These are phyloP conservation scores for Scelioninae gen. 2 DNA, from an alignment of 2,888 invertebrate genomes.

Conservation along the genomic window DNA sequence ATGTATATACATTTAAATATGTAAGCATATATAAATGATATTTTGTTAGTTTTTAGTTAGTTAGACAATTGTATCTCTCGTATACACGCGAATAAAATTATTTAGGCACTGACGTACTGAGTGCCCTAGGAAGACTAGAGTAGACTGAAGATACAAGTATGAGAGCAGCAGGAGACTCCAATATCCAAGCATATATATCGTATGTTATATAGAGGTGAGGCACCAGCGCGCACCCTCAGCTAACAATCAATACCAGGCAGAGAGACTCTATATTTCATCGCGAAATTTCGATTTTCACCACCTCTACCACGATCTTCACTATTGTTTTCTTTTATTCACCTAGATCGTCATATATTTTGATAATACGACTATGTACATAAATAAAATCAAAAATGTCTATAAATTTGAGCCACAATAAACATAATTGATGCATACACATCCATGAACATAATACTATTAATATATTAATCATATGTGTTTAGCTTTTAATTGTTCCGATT, in stretches of 20 bases:
- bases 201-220: constrained; percentile 57
- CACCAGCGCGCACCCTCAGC: constrained; percentile 68
- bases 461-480: too few species aligned
- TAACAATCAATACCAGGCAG: constrained; percentile 74
- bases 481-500: too few species aligned
- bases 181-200: constrained; percentile 50
- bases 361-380: constrained; percentile 25
- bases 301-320: constrained; percentile 53
- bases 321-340: constrained; percentile 21
- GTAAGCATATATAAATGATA: too few species aligned
- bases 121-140: constrained; percentile 74
- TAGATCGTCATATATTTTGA: constrained; percentile 30
- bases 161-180: constrained; percentile 57
- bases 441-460: too few species aligned
- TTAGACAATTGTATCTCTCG: too few species aligned
- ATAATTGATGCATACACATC: too few species aligned
- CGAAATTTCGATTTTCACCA: constrained; percentile 70
- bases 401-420: too few species aligned
- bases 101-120: constrained; percentile 65
- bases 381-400: too few species aligned
- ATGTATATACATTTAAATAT: too few species aligned
- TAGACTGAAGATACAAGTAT: constrained; percentile 62
- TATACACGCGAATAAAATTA: constrained; percentile 37
- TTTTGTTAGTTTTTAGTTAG: too few species aligned
- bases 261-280: constrained; percentile 69